A percentile compares a stretch with the other conserved stretches of the same genome.
Evolutionary conservation across 1,140 invertebrate species (phyloP).

Genomic region (Brachionus koreanus): DNA sequence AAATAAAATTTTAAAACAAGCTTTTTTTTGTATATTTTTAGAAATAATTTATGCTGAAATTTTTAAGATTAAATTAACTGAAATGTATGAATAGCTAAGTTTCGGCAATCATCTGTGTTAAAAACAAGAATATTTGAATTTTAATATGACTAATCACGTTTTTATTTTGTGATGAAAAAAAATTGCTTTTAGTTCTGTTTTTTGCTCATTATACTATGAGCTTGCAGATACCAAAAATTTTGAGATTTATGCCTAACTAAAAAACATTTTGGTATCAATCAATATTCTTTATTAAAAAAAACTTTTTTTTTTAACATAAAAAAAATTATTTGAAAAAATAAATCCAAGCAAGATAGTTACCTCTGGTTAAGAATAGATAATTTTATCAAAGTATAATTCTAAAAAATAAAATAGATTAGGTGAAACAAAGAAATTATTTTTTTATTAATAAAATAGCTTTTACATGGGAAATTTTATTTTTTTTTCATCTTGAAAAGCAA

Average conservation of each 20-base stretch:
- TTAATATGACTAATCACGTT: neutral
- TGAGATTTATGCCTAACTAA: neutral
- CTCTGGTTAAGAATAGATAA: neutral
- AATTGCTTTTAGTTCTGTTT: neutral
- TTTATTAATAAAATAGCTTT: too few species aligned
- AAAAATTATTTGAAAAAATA: too few species aligned
- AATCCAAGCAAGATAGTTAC: too few species aligned
- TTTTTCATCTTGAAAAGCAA: too few species aligned
- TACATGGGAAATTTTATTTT: too few species aligned
- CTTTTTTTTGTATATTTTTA: neutral
- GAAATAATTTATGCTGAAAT: slow-evolving; percentile 24
- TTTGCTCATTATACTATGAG: neutral
- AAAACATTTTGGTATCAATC: neutral
- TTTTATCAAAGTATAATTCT: neutral
- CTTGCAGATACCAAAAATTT: neutral
- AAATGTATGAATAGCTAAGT: neutral
- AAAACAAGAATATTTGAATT: neutral
- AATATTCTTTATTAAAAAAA: neutral
- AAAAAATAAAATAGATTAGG: too few species aligned
- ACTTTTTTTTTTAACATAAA: neutral
- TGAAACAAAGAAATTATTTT: too few species aligned
- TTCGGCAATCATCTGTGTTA: neutral
- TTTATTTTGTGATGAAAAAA: neutral
- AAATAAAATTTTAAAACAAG: neutral
- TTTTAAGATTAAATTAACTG: neutral